Evolutionary conservation across 92 coral and sea anemone genomes (phyloP), one percentile per base, ranked within the genome.

Genomic region (Bergia sp.): DNA sequence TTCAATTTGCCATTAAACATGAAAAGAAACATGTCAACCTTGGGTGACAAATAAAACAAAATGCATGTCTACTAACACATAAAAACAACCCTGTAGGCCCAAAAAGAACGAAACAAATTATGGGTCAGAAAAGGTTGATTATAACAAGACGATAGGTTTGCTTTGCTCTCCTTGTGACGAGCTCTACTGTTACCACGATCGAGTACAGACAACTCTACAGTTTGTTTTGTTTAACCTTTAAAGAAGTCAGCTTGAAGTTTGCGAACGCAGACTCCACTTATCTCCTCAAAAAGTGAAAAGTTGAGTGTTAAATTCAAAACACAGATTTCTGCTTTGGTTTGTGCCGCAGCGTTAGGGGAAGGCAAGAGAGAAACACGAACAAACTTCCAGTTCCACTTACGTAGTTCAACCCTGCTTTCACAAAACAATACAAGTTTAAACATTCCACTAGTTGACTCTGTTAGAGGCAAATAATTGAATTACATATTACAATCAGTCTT

Each of bases 401-500:
- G 42, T 67, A 55, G 37, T 57, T 80, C 53, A 80, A 9, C 38
- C 21, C 87, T 82, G 80, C 53, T 50, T 53, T 49, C 67, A 72
- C 58, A 84, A 64, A 82, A 82, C 86, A 69, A 69, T 84, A 72
- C 79, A 85, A 41, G 88, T 72, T 78, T 73, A 88, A 91, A 83
- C 91, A 88, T 91, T 86, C 55, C 47, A 43, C 91, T 72, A 44
- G 77, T 78, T 75, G 80, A 79, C 47, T 61, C 53, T 91, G 80
- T 82, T 88, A 83, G 89, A 64, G 71, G 82, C 78, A 86, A 91
- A 87, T 88, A 88, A 91, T 85, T 86, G 53, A 91, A 91, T 91
- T 91, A 91, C 73, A 85, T 77, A 82, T 91, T 91, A 91, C 79
- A 85, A 77, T 88, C 81, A 47, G 72, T 76, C 84, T 76, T 75